Evolutionary conservation across 2,797 vertebrate genomes (phyloP).

Genomic region (Uromys caudimaculatus): DNA sequence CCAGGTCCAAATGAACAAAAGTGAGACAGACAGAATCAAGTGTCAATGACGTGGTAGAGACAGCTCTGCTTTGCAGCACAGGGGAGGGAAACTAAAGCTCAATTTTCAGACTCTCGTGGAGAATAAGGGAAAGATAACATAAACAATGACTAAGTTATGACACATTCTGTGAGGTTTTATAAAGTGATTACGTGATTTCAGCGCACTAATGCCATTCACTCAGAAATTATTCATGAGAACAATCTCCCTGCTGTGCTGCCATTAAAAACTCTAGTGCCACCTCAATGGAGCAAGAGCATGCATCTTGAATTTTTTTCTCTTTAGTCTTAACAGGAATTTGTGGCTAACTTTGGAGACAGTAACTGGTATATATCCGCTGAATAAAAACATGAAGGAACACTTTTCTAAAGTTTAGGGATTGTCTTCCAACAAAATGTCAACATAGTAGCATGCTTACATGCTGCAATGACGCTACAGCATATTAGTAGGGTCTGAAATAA

Average conservation of each 20-base stretch:
- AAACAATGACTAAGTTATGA: conserved; percentile 48
- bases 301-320: neutral
- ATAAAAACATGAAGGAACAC: neutral
- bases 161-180: neutral
- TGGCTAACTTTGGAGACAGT: neutral
- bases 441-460: neutral
- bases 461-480: neutral
- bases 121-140: conserved; percentile 3
- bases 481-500: neutral
- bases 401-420: neutral
- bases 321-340: conserved; percentile 5
- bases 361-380: neutral
- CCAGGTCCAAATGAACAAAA: neutral
- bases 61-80: neutral
- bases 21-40: neutral
- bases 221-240: conserved; percentile 20
- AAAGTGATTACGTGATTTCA: conserved; percentile 32
- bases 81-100: neutral
- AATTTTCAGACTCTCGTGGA: conserved; percentile 23
- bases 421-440: conserved; percentile 12
- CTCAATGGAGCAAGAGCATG: neutral
- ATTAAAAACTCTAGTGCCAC: neutral
- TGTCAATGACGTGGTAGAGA: neutral
- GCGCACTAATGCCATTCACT: conserved; percentile 1
- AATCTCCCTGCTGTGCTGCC: neutral